Conservation (phyloP, 2,113 vertebrate genomes). For the Dipodomys ordii region DNA sequence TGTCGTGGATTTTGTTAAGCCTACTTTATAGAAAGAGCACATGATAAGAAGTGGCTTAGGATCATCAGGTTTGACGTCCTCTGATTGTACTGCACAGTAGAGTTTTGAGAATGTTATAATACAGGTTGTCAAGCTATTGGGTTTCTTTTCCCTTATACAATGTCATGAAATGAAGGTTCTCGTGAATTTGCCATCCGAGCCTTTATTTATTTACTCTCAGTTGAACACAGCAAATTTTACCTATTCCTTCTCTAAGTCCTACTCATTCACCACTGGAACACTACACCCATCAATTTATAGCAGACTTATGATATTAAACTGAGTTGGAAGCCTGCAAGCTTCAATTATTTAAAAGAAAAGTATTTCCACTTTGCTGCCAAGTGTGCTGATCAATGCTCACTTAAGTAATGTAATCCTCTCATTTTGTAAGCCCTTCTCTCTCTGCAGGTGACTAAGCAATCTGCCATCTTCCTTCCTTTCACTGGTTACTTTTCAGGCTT, state of each 20-base stretch:
- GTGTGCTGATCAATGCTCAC: slow-evolving; percentile 17
- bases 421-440: too few relatives aligned
- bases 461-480: not conserved
- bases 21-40: slow-evolving; percentile 1
- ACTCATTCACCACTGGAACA: not conserved
- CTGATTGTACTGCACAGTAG: not conserved
- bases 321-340: slow-evolving; percentile 24
- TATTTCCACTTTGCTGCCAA: slow-evolving; percentile 64
- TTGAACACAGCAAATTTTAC: not conserved
- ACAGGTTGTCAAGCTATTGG: not conserved
- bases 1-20: not conserved
- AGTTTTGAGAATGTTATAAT: not conserved
- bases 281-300: not conserved
- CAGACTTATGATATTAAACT: slow-evolving; percentile 7
- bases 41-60: slow-evolving; percentile 1
- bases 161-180: not conserved
- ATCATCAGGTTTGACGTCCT: not conserved
- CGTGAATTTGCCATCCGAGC: not conserved
- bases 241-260: slow-evolving; percentile 9
- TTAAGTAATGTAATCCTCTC: slow-evolving; percentile 25
- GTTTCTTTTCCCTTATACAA: not conserved
- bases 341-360: slow-evolving; percentile 72
- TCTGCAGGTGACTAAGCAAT: too few relatives aligned
- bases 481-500: slow-evolving; percentile 32
- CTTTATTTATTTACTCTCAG: not conserved